A percentile compares a stretch with the other conserved stretches of the same genome.
Evolutionary conservation across 2,797 vertebrate species (phyloP).

Genomic region (Poeciliopsis paucimaculata): DNA sequence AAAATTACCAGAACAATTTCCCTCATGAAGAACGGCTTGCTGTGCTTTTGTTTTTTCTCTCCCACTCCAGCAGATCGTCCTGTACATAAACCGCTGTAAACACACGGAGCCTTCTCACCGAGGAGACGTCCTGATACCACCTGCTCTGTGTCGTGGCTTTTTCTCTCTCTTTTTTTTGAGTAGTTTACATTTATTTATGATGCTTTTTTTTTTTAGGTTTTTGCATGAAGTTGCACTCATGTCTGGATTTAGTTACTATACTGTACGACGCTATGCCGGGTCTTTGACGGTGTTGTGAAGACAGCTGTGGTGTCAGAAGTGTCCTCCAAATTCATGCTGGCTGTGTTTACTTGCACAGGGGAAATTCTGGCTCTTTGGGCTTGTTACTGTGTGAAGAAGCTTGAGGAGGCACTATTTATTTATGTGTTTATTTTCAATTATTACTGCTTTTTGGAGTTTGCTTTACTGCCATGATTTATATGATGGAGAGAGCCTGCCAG

Average conservation of each 20-base stretch:
- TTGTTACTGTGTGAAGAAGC: not conserved
- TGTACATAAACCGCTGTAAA: slow-evolving; percentile 73
- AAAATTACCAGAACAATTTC: slow-evolving; percentile 65
- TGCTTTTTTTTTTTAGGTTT: slow-evolving; percentile 29
- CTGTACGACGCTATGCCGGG: slow-evolving; percentile 63
- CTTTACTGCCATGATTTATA: not conserved
- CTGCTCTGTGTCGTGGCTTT: slow-evolving; percentile 65
- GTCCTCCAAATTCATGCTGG: slow-evolving; percentile 48
- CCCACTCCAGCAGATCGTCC: slow-evolving; percentile 62
- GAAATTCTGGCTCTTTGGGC: slow-evolving; percentile 21
- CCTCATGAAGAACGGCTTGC: slow-evolving; percentile 75
- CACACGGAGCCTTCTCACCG: slow-evolving; percentile 35
- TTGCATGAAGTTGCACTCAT: slow-evolving; percentile 79
- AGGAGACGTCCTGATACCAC: slow-evolving; percentile 52
- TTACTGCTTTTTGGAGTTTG: not conserved
- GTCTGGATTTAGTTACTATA: slow-evolving; percentile 61
- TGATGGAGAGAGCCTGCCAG: not conserved
- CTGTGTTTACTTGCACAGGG: slow-evolving; percentile 51
- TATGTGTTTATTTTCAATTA: not conserved
- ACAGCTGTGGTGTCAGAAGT: slow-evolving; percentile 51
- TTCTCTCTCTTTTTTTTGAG: slow-evolving; percentile 65
- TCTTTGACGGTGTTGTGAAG: slow-evolving; percentile 57
- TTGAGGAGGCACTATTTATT: not conserved
- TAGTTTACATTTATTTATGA: slow-evolving; percentile 48
- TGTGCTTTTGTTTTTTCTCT: slow-evolving; percentile 53